Conservation (phyloP, 2,113 vertebrate species). For the Jacana jacana region DNA sequence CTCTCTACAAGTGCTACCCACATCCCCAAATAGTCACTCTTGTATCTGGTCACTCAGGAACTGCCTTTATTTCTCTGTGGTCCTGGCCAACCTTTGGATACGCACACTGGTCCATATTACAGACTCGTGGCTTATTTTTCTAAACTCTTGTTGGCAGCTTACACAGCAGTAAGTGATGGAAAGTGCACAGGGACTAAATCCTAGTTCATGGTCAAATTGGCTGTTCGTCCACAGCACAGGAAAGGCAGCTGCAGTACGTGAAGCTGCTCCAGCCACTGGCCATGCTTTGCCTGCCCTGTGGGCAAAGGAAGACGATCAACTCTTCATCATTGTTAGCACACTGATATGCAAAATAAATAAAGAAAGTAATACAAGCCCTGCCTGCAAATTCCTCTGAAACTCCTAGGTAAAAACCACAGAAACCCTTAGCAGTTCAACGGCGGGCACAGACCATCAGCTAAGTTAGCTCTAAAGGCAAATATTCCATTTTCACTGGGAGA, state of each 20-base stretch:
- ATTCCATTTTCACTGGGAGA: conserved; percentile 1
- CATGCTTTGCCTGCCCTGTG: neutral
- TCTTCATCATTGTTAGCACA: neutral
- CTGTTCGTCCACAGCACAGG: neutral
- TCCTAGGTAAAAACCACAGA: neutral
- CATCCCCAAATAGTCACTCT: neutral
- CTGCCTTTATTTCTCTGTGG: neutral
- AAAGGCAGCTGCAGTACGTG: neutral
- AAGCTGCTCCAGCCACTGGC: neutral
- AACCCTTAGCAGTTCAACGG: neutral
- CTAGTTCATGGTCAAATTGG: neutral
- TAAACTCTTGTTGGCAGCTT: neutral
- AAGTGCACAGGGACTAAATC: neutral
- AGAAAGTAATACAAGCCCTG: neutral
- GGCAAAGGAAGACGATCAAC: neutral
- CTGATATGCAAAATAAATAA: neutral
- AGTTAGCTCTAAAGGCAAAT: conserved; percentile 29
- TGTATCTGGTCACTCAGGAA: neutral
- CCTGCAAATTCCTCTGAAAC: neutral
- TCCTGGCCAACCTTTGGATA: neutral
- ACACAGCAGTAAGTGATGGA: neutral
- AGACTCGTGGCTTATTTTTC: neutral
- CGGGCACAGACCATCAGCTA: neutral
- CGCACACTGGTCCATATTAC: neutral
- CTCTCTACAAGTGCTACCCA: neutral